phyloP scores from a whole-genome alignment of 2,113 vertebrate species.

The Peromyscus californicus region DNA sequence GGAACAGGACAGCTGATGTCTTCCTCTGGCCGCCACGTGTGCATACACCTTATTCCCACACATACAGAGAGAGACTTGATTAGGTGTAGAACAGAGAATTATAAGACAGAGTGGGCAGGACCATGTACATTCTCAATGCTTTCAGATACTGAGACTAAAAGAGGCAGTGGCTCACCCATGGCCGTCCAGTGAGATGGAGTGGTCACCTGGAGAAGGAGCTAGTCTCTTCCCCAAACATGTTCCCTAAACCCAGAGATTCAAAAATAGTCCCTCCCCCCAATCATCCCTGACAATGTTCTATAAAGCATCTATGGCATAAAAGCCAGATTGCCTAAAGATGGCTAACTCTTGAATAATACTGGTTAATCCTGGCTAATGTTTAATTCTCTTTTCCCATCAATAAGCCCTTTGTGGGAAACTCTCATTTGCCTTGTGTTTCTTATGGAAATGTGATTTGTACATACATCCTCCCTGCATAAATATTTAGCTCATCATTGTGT shows the following conservation, averaged over 20 bases:
- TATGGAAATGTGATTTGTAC: conserved; percentile 83
- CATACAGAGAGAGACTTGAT: not conserved
- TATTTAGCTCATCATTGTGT: conserved; percentile 83
- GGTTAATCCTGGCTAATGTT: conserved; percentile 74
- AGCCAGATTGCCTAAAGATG: conserved; percentile 66
- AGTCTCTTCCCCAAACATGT: not conserved
- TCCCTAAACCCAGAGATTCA: not conserved
- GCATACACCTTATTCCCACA: too few relatives aligned
- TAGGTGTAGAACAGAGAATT: not conserved
- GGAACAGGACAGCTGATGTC: not conserved
- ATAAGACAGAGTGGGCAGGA: not conserved
- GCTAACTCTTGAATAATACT: conserved; percentile 77
- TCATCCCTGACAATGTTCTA: conserved; percentile 12
- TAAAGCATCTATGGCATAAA: conserved; percentile 53
- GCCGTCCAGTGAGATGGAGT: not conserved
- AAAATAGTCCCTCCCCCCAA: not conserved
- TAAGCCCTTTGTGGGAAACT: conserved; percentile 73
- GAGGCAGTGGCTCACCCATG: not conserved
- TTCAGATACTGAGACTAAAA: conserved; percentile 11
- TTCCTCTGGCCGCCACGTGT: not conserved
- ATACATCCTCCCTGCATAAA: conserved; percentile 81
- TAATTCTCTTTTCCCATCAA: conserved; percentile 77
- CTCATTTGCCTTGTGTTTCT: conserved; percentile 80
- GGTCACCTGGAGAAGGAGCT: not conserved
- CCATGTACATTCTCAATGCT: not conserved